Evolutionary conservation across 2,888 invertebrate genomes (phyloP), one percentile per base, ranked within the genome.

Genomic region (Eilema griseolum): DNA sequence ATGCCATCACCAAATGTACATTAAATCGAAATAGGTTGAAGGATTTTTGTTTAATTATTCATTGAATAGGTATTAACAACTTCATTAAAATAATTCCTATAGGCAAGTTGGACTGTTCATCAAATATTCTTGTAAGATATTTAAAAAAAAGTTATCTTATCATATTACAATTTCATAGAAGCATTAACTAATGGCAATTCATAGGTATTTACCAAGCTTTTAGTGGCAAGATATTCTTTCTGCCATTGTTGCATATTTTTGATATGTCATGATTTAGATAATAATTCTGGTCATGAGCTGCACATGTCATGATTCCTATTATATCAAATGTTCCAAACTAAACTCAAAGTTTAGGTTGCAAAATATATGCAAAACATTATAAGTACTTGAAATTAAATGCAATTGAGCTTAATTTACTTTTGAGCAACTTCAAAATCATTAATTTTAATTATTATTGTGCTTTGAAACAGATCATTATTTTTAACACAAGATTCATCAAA

Each of bases 241-340:
- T 33, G 14, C 23, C 24, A 16, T 23, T 67, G 31, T 61, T 59
- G n/a, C 28, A 75, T 28, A 56, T 70, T 28, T 37, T 62, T 82
- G 80, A 80, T 80, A 80, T 80, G 80, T 80, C 79, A 69, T 65
- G 28, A 67, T 72, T 59, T 65, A 60, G 56, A 26, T 71, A 52
- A 64, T 28, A 52, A 64, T 28, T 41, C 28, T 26, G 12, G 28
- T 31, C 28, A 52, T 52, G 20, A 20, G 20, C 16, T 26, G 46
- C 63, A 59, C 41, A 46, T 7, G 52, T 28, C 16, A 64, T 52
- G 64, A 28, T 52, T 64, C 52, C 52, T 31, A 37, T 37, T 37
- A 28, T 52, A 59, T 1, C 24, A 12, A 56, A 10, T 56, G 41
- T 41, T 46, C 8, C n/a, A n/a, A n/a, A n/a, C 20, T 52, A n/a